phyloP scores from a whole-genome alignment of 1,140 invertebrate species.

The Drosophila baimaii region DNA sequence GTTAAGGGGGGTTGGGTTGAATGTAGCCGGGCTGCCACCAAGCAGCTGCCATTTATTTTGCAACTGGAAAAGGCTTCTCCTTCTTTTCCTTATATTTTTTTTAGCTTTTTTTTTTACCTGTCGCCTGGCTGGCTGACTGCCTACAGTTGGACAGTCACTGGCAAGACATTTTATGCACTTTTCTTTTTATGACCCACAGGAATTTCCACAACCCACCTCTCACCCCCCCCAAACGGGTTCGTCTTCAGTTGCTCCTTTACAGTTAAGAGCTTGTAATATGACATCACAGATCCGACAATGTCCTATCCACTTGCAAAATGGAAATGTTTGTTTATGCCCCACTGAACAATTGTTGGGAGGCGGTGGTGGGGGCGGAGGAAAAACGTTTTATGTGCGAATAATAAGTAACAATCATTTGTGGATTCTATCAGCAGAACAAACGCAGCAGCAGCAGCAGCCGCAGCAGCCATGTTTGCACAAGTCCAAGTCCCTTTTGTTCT shows the following conservation, averaged over 20 bases:
- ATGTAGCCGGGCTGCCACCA: no score
- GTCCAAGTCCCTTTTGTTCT: constrained; percentile 23
- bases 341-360: constrained; percentile 44
- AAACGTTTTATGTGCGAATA: constrained; percentile 57
- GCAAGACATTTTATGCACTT: constrained; percentile 53
- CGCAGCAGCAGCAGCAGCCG: constrained; percentile 26
- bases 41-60: constrained; percentile 50
- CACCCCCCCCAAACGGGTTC: neutral
- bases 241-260: constrained; percentile 1
- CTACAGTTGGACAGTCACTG: constrained; percentile 47
- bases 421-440: constrained; percentile 43
- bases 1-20: neutral
- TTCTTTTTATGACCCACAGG: constrained; percentile 50
- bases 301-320: constrained; percentile 41
- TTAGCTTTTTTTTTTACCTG: constrained; percentile 33
- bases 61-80: constrained; percentile 10
- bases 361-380: constrained; percentile 1
- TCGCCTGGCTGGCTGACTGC: constrained; percentile 49
- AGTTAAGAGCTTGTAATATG: constrained; percentile 58
- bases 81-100: neutral
- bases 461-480: constrained; percentile 31
- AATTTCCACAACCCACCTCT: no score
- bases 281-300: constrained; percentile 50
- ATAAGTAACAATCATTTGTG: constrained; percentile 58
- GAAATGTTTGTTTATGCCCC: constrained; percentile 57